Evolutionary conservation across 2,888 invertebrate genomes (phyloP), one percentile per base, ranked within the genome.

Genomic region (Athalia cordata): DNA sequence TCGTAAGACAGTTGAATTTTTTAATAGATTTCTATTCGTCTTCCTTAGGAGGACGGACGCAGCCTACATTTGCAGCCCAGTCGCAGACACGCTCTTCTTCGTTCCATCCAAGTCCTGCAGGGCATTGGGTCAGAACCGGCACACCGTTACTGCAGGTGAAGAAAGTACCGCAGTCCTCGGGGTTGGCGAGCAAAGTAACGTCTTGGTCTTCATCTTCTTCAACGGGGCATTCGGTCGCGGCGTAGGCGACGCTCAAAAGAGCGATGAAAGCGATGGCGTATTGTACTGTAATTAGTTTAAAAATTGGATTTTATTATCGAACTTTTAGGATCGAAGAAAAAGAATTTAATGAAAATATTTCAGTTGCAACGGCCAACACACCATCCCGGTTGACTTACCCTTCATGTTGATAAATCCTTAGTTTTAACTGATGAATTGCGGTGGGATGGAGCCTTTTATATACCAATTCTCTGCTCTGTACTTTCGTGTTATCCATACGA

Each of bases 81-180:
- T 88, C 87, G 76, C 88, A 88, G 4, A 82, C 84, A 52, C 80
- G 75, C 6, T 81, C 47, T n/a, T 15, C 9, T 3, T 81, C 52
- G 74, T 87, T 87, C 80, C 85, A 88, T 64, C 85, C 82, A 13
- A 88, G 82, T 9, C 82, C 85, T 0, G 70, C 62, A 0, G 86
- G 85, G 29, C 88, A 88, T 1, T 45, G 5, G 84, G 84, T 86
- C 6, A 78, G 74, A 49, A 83, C 75, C 11, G 84, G 72, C 3
- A 11, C 11, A 0, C 84, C 85, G 3, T 47, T 75, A 11, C 82
- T 78, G 76, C 88, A 88, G 3, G 81, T 80, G 78, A 82, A 87
- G 75, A 83, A 88, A 55, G 70, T 79, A 0, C 13, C 74, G 79
- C 88, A 88, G 77, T 85, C 81, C 6, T 74, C 49, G 1, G 85